Base-by-base conservation (phyloP, 2,113 vertebrate species). In the Myiopsitta monachus region DNA sequence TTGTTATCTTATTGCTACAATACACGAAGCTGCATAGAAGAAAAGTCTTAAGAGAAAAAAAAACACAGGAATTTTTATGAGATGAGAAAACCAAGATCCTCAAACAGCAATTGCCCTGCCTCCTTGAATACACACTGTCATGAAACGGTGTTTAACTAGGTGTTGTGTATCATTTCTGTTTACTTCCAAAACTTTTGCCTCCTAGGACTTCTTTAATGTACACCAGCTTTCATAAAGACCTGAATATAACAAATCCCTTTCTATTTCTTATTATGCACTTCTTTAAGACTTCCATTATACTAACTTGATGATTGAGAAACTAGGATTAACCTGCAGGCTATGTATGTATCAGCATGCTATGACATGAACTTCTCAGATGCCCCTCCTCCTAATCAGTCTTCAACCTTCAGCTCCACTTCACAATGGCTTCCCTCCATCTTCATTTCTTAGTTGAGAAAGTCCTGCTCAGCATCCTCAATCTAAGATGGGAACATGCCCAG, bases 301-400 rank as follows among this genome's bases (percentile, higher is more conserved):
- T 76, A 39, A 41, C 28, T 54, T 51, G 6, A 3, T 28, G 47
- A 76, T 9, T 46, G 36, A 70, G 57, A 83, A 79, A 11, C 36
- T 43, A 27, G 27, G 31, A 67, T 38, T 33, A 83, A 26, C 15
- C 28, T 41, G 0, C 36, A n/a, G n/a, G n/a, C n/a, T n/a, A n/a
- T n/a, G n/a, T n/a, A n/a, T n/a, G n/a, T n/a, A n/a, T n/a, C 36
- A 74, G 19, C 13, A 33, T 0, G 1, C 6, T 81, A 4, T 23
- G 46, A 14, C 23, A 14, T 6, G 17, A 55, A 23, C 3, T 57
- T 81, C 23, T 66, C 52, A 75, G 26, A 0, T 2, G 12, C 77
- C 4, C 11, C 6, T 41, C 11, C 70, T 84, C 33, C 31, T 77
- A 61, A 44, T 24, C 24, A 73, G 16, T n/a, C n/a, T 49, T 36